These are phyloP conservation scores for Drosophila anomelani DNA, from an alignment of 2,888 invertebrate genomes.

Conservation along the genomic window DNA sequence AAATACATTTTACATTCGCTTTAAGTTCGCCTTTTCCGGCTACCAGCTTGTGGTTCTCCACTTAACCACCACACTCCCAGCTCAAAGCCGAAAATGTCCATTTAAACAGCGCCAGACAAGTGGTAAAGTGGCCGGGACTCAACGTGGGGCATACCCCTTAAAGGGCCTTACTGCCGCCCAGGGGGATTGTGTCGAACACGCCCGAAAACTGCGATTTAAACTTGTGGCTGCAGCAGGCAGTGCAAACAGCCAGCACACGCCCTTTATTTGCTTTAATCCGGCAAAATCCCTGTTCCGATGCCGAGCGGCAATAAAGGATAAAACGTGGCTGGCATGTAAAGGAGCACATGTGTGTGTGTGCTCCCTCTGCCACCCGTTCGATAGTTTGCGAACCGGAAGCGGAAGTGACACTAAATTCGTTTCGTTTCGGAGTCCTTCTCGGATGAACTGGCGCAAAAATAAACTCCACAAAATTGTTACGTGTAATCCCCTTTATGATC, in stretches of 20 bases:
- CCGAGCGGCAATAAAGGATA: constrained; percentile 82
- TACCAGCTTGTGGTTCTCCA: constrained; percentile 59
- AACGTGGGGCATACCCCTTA: constrained; percentile 19
- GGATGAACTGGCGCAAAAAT: constrained; percentile 43
- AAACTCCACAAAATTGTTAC: constrained; percentile 73
- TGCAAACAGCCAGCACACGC: constrained; percentile 51
- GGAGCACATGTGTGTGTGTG: constrained; percentile 44
- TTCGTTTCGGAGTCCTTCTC: constrained; percentile 60
- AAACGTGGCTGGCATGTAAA: constrained; percentile 79
- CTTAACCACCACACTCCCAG: constrained; percentile 12
- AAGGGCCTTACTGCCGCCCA: not conserved
- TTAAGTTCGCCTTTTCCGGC: constrained; percentile 33
- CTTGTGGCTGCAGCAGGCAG: constrained; percentile 53
- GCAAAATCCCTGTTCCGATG: constrained; percentile 77
- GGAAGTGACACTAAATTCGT: constrained; percentile 79
- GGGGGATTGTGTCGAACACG: constrained; percentile 13
- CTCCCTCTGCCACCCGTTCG: constrained; percentile 46
- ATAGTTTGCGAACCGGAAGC: constrained; percentile 79
- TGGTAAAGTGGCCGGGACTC: constrained; percentile 8
- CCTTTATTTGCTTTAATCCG: constrained; percentile 78
- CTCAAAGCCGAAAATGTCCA: constrained; percentile 43
- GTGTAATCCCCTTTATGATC: constrained; percentile 79
- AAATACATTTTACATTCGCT: constrained; percentile 1
- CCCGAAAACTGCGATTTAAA: constrained; percentile 62
- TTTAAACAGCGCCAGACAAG: constrained; percentile 30